Evolutionary conservation across 2,888 invertebrate species (phyloP).

Genomic region (Dynastes grantii): DNA sequence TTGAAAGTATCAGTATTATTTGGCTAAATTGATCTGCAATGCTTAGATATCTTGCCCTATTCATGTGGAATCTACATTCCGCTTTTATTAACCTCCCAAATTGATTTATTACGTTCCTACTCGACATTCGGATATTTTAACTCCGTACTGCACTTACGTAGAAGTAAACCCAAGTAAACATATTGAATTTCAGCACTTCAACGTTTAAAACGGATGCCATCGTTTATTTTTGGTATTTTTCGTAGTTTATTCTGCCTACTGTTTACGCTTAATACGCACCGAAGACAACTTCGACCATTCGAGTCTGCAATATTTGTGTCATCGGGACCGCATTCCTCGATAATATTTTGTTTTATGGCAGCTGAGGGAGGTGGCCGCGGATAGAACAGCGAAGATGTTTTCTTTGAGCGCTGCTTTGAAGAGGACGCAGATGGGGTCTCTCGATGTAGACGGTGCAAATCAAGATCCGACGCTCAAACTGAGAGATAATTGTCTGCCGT

Average conservation of each 20-base stretch:
- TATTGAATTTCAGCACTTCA: constrained; percentile 39
- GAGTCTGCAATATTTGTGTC: constrained; percentile 44
- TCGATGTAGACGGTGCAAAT: too few species aligned
- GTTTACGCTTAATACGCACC: constrained; percentile 29
- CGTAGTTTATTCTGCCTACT: constrained; percentile 37
- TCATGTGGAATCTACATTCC: too few species aligned
- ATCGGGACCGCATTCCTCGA: constrained; percentile 32
- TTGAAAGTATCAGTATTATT: too few species aligned
- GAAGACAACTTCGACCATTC: constrained; percentile 36
- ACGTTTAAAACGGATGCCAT: constrained; percentile 35
- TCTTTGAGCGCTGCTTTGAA: neutral
- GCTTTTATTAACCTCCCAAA: neutral
- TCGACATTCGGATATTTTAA: neutral
- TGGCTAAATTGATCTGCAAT: too few species aligned
- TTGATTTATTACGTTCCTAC: neutral
- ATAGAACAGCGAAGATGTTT: neutral
- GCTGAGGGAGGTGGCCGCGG: neutral
- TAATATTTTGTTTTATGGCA: constrained; percentile 42
- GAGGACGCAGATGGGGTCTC: too few species aligned
- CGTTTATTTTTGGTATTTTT: constrained; percentile 43
- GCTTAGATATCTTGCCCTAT: too few species aligned
- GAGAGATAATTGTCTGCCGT: too few species aligned
- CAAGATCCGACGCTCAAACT: too few species aligned
- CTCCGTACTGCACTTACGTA: neutral
- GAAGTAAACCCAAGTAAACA: constrained; percentile 9